Evolutionary conservation across 2,113 vertebrate species (phyloP).

Genomic region (Dicaeum eximium): DNA sequence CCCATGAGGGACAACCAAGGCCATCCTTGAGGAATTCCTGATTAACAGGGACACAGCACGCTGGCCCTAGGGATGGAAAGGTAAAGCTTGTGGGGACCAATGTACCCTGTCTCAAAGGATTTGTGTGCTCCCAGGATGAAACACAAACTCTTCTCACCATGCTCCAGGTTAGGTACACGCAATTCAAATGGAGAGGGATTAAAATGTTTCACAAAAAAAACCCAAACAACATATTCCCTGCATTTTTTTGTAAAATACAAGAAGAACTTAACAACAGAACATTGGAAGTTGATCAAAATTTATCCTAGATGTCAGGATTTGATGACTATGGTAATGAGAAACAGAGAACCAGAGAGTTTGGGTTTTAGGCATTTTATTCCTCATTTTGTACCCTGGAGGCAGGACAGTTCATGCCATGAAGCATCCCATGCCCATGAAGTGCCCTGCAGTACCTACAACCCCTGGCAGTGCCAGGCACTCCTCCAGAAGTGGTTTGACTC

Average conservation of each 20-base stretch:
- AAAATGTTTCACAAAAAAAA: background rate
- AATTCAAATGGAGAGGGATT: background rate
- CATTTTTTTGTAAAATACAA: background rate
- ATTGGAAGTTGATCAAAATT: background rate
- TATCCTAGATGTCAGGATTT: background rate
- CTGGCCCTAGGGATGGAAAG: background rate
- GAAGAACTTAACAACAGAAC: background rate
- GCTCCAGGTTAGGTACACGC: too few species aligned
- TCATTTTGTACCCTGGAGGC: background rate
- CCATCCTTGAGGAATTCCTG: background rate
- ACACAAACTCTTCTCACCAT: background rate
- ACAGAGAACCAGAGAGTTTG: background rate
- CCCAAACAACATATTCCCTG: rapidly evolving
- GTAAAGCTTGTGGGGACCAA: background rate
- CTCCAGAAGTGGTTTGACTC: background rate
- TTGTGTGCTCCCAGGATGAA: background rate
- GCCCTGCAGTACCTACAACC: background rate
- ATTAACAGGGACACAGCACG: rapidly evolving
- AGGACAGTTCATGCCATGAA: background rate
- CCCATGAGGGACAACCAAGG: rapidly evolving
- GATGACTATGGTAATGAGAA: background rate
- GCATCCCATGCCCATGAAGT: rapidly evolving
- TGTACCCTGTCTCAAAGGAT: background rate
- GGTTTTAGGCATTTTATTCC: rapidly evolving
- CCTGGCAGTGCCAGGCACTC: background rate